These are phyloP conservation scores for Tragelaphus strepsiceros DNA, from an alignment of 2,113 vertebrate genomes.

Conservation along the genomic window DNA sequence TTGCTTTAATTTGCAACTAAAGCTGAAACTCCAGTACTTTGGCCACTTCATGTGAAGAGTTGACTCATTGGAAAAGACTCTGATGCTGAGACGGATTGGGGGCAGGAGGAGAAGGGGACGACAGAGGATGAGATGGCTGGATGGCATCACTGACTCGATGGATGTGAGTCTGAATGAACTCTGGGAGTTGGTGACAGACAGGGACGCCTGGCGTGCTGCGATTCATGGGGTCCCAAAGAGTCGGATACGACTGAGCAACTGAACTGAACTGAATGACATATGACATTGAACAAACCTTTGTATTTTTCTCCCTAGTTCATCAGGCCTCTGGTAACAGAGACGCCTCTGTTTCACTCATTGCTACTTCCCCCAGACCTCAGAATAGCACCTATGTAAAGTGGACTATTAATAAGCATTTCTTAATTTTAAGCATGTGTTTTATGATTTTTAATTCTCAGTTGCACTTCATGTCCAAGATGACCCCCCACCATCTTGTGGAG, in stretches of 20 bases:
- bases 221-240: no score
- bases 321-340: not conserved
- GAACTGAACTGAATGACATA: not conserved
- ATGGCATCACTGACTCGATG: no score
- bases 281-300: not conserved
- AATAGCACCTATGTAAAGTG: not conserved
- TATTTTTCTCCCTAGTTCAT: not conserved
- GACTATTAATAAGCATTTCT: not conserved
- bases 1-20: not conserved
- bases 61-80: no score
- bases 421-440: not conserved
- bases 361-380: not conserved
- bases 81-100: no score
- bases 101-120: no score
- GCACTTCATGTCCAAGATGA: not conserved
- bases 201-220: no score
- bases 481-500: not conserved
- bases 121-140: no score
- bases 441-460: not conserved
- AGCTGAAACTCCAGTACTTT: no score
- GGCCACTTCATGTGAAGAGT: no score
- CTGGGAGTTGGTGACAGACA: no score
- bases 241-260: no score
- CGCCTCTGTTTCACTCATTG: not conserved
- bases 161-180: no score